These are phyloP conservation scores for Megathymus violae DNA, from an alignment of 1,140 invertebrate genomes.

Conservation along the genomic window DNA sequence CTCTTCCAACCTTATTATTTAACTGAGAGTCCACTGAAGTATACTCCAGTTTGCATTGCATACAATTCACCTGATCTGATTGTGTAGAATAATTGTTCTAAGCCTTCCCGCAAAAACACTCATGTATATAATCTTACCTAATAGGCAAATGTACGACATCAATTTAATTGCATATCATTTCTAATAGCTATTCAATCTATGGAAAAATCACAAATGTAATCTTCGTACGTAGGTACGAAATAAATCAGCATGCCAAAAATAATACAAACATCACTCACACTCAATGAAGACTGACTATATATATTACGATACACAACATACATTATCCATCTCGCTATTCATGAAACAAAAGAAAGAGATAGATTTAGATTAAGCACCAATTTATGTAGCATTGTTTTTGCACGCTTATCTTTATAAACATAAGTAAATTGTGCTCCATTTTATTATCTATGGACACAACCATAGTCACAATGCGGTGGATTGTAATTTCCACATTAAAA, in stretches of 20 bases:
- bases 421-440: too few species aligned
- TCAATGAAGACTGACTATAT: slow-evolving; percentile 14
- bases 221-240: neutral
- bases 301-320: neutral
- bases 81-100: too few species aligned
- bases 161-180: neutral
- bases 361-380: neutral
- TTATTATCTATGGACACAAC: too few species aligned
- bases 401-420: neutral
- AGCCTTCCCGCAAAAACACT: too few species aligned
- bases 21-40: too few species aligned
- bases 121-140: too few species aligned
- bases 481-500: too few species aligned
- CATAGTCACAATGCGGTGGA: too few species aligned
- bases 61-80: too few species aligned
- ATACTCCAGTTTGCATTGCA: too few species aligned
- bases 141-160: too few species aligned
- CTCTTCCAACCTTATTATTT: too few species aligned
- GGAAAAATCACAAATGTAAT: slow-evolving; percentile 10
- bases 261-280: slow-evolving; percentile 11
- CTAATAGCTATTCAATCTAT: slow-evolving; percentile 6
- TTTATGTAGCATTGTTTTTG: slow-evolving; percentile 8
- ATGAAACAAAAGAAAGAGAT: neutral
- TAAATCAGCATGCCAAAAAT: slow-evolving; percentile 20
- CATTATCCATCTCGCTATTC: slow-evolving; percentile 2